Percentiles rank a stretch among this genome's conserved stretches.
Conservation (phyloP, 2,888 invertebrate species). For the Aspidiotus destructor region DNA sequence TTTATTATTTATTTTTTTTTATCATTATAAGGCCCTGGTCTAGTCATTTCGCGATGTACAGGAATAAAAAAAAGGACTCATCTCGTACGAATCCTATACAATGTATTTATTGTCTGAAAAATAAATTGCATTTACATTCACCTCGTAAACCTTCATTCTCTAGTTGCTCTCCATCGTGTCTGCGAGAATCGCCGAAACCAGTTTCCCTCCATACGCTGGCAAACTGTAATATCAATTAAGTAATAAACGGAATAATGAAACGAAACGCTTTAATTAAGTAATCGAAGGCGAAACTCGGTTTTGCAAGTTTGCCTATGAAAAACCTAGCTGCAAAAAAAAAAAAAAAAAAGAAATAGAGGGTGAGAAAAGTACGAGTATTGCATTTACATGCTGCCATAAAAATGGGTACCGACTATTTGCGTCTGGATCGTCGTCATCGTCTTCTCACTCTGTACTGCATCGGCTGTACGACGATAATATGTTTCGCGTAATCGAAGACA, state of each 20-base stretch:
- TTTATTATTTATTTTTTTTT: too few species aligned
- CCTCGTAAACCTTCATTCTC: not conserved
- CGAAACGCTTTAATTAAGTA: slow-evolving; percentile 2
- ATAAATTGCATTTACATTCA: not conserved
- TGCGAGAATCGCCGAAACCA: not conserved
- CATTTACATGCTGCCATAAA: not conserved
- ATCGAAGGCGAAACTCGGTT: not conserved
- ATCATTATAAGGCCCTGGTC: not conserved
- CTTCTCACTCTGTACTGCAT: not conserved
- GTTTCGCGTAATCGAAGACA: slow-evolving; percentile 5
- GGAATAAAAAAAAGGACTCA: not conserved
- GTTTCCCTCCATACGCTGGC: not conserved
- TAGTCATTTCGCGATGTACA: not conserved
- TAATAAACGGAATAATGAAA: slow-evolving; percentile 12
- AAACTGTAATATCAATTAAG: slow-evolving; percentile 12
- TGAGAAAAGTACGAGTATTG: not conserved
- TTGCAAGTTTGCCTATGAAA: not conserved
- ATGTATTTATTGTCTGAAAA: slow-evolving; percentile 1
- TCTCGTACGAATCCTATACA: not conserved
- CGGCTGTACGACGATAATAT: slow-evolving; percentile 3
- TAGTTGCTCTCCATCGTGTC: not conserved
- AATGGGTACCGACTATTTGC: not conserved
- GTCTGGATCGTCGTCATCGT: not conserved
- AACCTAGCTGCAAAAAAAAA: not conserved
- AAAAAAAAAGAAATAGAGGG: too few species aligned